Evolutionary conservation across 2,797 vertebrate species (phyloP).

Genomic region (Enteromius anoplus): DNA sequence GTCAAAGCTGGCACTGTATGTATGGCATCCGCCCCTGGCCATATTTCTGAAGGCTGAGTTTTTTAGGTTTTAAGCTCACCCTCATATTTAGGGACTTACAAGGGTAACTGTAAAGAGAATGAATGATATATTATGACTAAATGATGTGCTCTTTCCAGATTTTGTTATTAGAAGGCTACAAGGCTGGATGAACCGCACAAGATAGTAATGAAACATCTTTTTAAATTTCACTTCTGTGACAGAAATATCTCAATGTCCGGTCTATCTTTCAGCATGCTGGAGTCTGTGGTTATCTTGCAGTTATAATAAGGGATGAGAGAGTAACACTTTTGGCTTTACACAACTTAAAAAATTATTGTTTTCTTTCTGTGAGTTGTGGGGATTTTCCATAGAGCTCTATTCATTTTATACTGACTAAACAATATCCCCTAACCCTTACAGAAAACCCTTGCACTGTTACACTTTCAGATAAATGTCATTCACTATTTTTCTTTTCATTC

Average conservation of each 20-base stretch:
- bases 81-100: conserved; percentile 1
- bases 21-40: neutral
- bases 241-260: conserved; percentile 42
- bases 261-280: conserved; percentile 33
- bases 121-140: conserved; percentile 28
- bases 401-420: too few species aligned
- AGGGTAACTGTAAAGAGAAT: neutral
- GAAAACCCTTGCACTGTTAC: too few species aligned
- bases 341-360: neutral
- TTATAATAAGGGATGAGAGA: neutral
- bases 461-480: too few species aligned
- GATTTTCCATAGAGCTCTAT: too few species aligned
- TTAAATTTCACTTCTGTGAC: neutral
- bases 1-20: conserved; percentile 27
- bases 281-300: conserved; percentile 30
- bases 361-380: too few species aligned
- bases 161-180: neutral
- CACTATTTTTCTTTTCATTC: too few species aligned
- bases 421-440: too few species aligned
- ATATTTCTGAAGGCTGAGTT: conserved; percentile 13
- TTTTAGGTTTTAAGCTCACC: neutral
- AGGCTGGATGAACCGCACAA: neutral
- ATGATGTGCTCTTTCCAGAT: conserved; percentile 14
- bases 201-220: conserved; percentile 1
- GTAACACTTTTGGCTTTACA: neutral